Conservation (phyloP, 2,888 invertebrate species). For the Latrodectus elegans region DNA sequence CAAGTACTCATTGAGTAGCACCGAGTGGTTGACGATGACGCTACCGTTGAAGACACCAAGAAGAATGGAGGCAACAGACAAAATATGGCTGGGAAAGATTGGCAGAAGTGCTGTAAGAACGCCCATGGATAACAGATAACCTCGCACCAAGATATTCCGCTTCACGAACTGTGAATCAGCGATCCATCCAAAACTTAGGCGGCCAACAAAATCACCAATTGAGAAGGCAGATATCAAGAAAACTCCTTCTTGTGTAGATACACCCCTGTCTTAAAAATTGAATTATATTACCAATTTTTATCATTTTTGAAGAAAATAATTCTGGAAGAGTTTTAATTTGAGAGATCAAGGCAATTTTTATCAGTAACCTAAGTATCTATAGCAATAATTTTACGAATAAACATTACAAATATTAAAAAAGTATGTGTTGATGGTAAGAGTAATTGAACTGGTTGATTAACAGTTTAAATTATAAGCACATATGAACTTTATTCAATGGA, state of each 20-base stretch:
- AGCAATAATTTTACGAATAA: too few relatives aligned
- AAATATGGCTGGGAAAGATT: neutral
- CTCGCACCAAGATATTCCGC: slow-evolving; percentile 54
- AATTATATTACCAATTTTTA: too few relatives aligned
- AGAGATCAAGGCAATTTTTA: too few relatives aligned
- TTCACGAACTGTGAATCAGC: slow-evolving; percentile 48
- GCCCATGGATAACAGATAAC: slow-evolving; percentile 63
- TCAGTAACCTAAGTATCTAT: too few relatives aligned
- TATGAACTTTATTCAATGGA: too few relatives aligned
- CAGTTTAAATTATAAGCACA: too few relatives aligned
- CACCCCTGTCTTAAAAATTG: slow-evolving; percentile 27
- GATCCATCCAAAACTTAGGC: slow-evolving; percentile 68
- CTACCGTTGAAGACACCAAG: slow-evolving; percentile 66
- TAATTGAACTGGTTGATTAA: too few relatives aligned
- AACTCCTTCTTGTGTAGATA: slow-evolving; percentile 28
- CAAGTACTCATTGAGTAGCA: slow-evolving; percentile 56
- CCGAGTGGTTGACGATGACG: slow-evolving; percentile 68
- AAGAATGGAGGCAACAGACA: slow-evolving; percentile 41
- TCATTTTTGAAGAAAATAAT: too few relatives aligned
- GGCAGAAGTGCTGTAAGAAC: slow-evolving; percentile 30
- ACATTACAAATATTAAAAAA: too few relatives aligned
- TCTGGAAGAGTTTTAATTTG: too few relatives aligned
- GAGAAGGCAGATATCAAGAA: slow-evolving; percentile 68
- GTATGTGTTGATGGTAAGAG: too few relatives aligned
- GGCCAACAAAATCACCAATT: slow-evolving; percentile 67